Conservation (phyloP, 1,140 invertebrate species). For the Diachasmimorpha longicaudata region DNA sequence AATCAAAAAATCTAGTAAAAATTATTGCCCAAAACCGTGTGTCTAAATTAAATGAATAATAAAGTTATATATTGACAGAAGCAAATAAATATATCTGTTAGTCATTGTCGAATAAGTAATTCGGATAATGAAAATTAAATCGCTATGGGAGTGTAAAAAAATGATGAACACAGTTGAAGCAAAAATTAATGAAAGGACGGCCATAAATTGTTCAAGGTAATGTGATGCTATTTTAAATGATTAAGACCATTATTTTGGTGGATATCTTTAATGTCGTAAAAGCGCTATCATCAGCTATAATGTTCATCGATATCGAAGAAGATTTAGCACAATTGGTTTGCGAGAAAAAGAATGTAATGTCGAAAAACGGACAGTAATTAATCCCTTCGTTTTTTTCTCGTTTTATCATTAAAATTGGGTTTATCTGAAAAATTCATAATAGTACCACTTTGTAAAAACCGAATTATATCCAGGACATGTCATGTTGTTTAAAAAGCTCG, state of each 20-base stretch:
- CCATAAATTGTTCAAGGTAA: constrained; percentile 3
- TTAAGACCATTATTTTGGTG: constrained; percentile 13
- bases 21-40: background rate
- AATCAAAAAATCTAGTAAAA: too few species aligned
- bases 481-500: background rate
- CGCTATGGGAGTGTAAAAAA: background rate
- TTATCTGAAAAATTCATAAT: constrained; percentile 17
- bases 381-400: background rate
- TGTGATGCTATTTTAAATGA: background rate
- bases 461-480: background rate
- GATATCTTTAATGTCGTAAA: constrained; percentile 15
- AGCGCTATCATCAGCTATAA: constrained; percentile 14
- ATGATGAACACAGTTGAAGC: background rate
- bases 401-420: constrained; percentile 9
- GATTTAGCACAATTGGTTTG: background rate
- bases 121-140: background rate
- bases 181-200: background rate
- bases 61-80: too few species aligned
- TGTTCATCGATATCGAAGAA: constrained; percentile 8
- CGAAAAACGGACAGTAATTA: background rate
- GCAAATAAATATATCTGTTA: background rate
- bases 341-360: background rate
- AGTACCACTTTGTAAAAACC: constrained; percentile 4
- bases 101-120: constrained; percentile 1
- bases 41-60: background rate